These are phyloP conservation scores for Camptogramma bilineatum DNA, from an alignment of 2,888 invertebrate species.

Conservation along the genomic window DNA sequence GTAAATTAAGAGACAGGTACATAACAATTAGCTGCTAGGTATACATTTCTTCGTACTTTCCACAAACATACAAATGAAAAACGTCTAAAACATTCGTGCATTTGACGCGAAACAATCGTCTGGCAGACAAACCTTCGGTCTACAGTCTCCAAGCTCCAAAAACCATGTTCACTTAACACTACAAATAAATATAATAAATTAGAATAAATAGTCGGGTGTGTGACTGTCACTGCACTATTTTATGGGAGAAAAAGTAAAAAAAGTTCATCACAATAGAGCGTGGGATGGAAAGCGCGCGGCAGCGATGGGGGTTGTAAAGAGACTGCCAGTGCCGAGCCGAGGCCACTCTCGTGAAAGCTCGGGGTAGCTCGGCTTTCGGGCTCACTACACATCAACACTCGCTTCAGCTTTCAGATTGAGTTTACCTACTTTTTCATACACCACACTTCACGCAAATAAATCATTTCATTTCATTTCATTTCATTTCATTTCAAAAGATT, in stretches of 20 bases:
- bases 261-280: conserved; percentile 70
- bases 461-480: too few species aligned
- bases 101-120: conserved; percentile 38
- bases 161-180: conserved; percentile 60
- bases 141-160: conserved; percentile 59
- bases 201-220: conserved; percentile 33
- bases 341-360: conserved; percentile 46
- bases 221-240: conserved; percentile 62
- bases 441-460: too few species aligned
- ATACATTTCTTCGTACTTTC: background rate
- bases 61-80: conserved; percentile 14
- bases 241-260: conserved; percentile 49
- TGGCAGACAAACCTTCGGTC: conserved; percentile 48
- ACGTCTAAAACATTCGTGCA: conserved; percentile 21
- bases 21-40: background rate
- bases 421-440: too few species aligned
- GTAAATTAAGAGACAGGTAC: background rate
- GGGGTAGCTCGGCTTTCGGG: conserved; percentile 39
- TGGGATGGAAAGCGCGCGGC: conserved; percentile 53
- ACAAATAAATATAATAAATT: conserved; percentile 39
- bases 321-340: conserved; percentile 56
- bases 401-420: background rate
- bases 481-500: too few species aligned
- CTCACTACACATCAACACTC: conserved; percentile 2
- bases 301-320: conserved; percentile 55